These are phyloP conservation scores for Dendropsophus ebraccatus DNA, from an alignment of 2,113 vertebrate genomes.

Conservation along the genomic window DNA sequence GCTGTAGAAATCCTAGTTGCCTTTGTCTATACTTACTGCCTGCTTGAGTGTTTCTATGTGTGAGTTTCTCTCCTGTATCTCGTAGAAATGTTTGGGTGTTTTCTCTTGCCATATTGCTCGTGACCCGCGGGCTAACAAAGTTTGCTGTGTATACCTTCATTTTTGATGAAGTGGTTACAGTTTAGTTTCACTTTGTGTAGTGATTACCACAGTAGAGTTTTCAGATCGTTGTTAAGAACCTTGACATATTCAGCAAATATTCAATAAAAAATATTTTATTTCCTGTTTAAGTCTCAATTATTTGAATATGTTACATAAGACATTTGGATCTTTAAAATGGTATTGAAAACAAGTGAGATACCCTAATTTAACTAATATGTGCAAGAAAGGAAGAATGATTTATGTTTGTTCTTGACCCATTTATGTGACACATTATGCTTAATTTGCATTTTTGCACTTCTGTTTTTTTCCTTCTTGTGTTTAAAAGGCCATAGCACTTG, in stretches of 20 bases:
- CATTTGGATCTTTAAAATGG: too few relatives aligned
- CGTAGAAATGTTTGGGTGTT: conserved; percentile 96
- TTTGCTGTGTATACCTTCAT: conserved; percentile 98
- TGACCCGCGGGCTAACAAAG: conserved; percentile 83
- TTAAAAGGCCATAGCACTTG: too few relatives aligned
- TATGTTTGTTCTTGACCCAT: too few relatives aligned
- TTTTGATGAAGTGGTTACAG: conserved; percentile 97
- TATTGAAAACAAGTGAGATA: too few relatives aligned
- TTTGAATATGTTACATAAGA: neutral
- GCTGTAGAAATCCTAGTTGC: conserved; percentile 99
- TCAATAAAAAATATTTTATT: conserved; percentile 99
- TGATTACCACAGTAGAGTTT: conserved; percentile 97
- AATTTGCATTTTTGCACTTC: too few relatives aligned
- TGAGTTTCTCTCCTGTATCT: conserved; percentile 97
- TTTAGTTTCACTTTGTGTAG: conserved; percentile 98
- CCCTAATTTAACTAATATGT: too few relatives aligned
- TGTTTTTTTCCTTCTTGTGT: too few relatives aligned
- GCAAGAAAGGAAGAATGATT: too few relatives aligned
- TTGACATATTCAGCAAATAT: conserved; percentile 95
- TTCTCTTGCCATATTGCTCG: conserved; percentile 93
- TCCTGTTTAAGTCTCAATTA: conserved; percentile 89
- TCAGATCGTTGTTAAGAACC: conserved; percentile 99
- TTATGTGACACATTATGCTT: too few relatives aligned
- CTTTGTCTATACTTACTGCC: conserved; percentile 99
- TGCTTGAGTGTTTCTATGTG: conserved; percentile 99